Evolutionary conservation across 2,888 invertebrate genomes (phyloP).

Genomic region (Sturmia bella): DNA sequence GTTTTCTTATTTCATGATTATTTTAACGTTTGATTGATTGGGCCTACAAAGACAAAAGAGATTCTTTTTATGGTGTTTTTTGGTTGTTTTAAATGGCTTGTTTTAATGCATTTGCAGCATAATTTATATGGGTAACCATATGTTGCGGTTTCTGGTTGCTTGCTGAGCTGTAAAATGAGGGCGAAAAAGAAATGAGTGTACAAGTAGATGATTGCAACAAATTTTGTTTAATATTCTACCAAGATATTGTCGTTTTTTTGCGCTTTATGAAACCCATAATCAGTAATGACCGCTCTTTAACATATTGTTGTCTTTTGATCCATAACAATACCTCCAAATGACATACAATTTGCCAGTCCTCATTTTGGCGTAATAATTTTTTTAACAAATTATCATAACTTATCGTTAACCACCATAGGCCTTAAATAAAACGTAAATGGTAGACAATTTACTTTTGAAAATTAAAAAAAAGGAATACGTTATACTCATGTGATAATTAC

Average conservation of each 20-base stretch:
- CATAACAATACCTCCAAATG: not conserved
- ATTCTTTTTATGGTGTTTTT: not conserved
- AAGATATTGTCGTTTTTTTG: not conserved
- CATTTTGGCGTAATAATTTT: constrained; percentile 11
- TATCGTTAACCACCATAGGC: constrained; percentile 39
- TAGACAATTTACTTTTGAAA: constrained; percentile 39
- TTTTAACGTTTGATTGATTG: constrained; percentile 43
- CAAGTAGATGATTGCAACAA: no score
- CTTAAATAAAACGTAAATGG: constrained; percentile 43
- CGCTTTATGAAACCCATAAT: constrained; percentile 24
- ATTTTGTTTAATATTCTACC: not conserved
- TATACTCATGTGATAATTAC: constrained; percentile 62
- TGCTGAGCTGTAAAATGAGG: not conserved
- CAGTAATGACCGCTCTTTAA: constrained; percentile 21
- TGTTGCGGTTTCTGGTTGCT: constrained; percentile 42
- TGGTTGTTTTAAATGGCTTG: constrained; percentile 3
- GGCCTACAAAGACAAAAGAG: constrained; percentile 3
- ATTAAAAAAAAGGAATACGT: constrained; percentile 37
- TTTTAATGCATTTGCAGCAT: constrained; percentile 23
- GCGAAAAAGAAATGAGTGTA: not conserved
- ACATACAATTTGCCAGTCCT: not conserved
- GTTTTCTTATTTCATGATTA: constrained; percentile 11
- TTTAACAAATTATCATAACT: constrained; percentile 41
- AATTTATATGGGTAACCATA: constrained; percentile 40
- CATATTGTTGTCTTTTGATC: constrained; percentile 6